Base-by-base conservation (phyloP, 1,140 invertebrate species). In the Globodera ellingtonae region DNA sequence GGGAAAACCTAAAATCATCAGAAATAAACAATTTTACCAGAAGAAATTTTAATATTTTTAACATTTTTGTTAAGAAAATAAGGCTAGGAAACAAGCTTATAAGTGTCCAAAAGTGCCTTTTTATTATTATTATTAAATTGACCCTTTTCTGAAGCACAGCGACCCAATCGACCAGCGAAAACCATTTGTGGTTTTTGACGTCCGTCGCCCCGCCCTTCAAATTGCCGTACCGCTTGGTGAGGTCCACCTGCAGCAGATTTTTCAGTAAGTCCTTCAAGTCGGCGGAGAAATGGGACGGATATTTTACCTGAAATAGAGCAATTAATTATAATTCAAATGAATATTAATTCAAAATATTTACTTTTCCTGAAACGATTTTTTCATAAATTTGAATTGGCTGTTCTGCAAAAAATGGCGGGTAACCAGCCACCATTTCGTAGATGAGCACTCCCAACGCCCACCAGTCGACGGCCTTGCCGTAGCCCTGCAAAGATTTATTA, bases 151-250 rank as follows among this genome's bases (percentile, higher is more conserved):
- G 96, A 92, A 98, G 99, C 90, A 98, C 95, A 67, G 96, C 94
- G 88, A 99, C 98, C 97, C 97, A 99, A 91, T 99, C 97, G 82
- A 96, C 98, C 79, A 94, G 94, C 65, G 94, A 93, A 90, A 99
- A 99, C 97, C 97, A 99, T 90, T 97, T 98, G 91, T 98, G 97
- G 86, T 94, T 94, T 91, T 98, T 98, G 89, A 99, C 99, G 91
- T 99, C 97, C 91, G 98, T 98, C 15, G 98, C 96, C 78, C 95
- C 97, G 86, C 98, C 98, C 90, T 98, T 98, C 78, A 99, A 91
- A 90, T 99, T 99, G 75, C 97, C 97, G 91, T 95, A 99, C 87
- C 97, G 93, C 89, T 99, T 99, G 76, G 97, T 99, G 81, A 99
- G 92, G 90, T 99, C 97, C 21, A 98, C 96, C 92, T 99, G 97